A percentile compares a stretch with the other conserved stretches of the same genome.
These are phyloP conservation scores for Enteromius paludinosus DNA, from an alignment of 2,797 vertebrate species.

Conservation along the genomic window DNA sequence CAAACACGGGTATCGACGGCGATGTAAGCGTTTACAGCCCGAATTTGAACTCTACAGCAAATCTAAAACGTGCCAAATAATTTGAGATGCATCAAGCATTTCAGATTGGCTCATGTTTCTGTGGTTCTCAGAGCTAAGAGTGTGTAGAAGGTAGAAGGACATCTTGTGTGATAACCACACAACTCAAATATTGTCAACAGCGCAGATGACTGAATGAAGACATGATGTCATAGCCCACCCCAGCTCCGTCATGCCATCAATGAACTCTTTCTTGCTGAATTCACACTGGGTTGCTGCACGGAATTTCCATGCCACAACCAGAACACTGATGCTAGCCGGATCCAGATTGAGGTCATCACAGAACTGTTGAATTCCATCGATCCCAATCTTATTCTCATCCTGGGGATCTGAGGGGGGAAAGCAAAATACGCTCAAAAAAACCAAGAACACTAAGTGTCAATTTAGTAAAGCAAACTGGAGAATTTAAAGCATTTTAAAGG, in stretches of 20 bases:
- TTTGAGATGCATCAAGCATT: background rate
- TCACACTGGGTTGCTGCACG: constrained; percentile 95
- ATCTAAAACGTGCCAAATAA: background rate
- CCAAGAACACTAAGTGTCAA: background rate
- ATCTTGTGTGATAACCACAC: background rate
- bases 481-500: background rate
- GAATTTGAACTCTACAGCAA: background rate
- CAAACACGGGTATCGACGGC: background rate
- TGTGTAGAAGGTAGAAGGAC: too few species aligned
- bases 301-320: constrained; percentile 97
- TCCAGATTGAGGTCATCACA: constrained; percentile 94
- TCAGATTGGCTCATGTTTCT: background rate
- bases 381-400: constrained; percentile 97
- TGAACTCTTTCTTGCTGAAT: constrained; percentile 96
- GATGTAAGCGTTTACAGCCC: background rate
- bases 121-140: too few species aligned
- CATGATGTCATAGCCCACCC: constrained; percentile 82
- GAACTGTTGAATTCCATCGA: constrained; percentile 97
- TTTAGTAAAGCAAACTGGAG: background rate
- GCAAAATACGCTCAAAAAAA: background rate
- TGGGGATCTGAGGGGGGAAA: constrained; percentile 85
- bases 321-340: constrained; percentile 91
- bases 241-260: constrained; percentile 95
- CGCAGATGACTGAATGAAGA: background rate
- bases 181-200: background rate